phyloP scores from a whole-genome alignment of 2,113 vertebrate genomes.

The Archocentrus centrarchus region DNA sequence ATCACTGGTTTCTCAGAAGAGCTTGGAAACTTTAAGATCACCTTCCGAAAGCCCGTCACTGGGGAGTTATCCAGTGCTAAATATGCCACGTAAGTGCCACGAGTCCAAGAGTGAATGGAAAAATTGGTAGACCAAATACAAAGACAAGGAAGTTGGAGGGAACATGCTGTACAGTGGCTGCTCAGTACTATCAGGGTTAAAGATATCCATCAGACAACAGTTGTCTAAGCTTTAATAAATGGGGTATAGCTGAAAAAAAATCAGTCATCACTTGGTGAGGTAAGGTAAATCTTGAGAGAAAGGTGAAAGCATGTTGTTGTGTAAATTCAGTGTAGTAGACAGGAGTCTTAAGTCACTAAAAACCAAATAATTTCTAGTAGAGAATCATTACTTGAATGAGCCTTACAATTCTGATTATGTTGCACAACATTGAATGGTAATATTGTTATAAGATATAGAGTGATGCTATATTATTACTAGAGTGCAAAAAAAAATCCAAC shows the following conservation, averaged over 20 bases:
- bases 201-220: background rate
- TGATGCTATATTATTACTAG: background rate
- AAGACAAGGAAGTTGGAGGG: background rate
- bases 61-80: constrained; percentile 76
- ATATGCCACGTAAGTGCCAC: constrained; percentile 85
- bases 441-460: background rate
- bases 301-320: background rate
- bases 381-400: background rate
- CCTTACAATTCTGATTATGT: background rate
- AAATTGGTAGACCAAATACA: background rate
- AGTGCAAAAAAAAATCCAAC: background rate
- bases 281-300: background rate
- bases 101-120: background rate
- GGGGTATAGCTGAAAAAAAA: background rate
- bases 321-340: background rate
- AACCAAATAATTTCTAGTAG: background rate
- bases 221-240: background rate
- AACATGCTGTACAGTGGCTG: background rate
- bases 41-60: constrained; percentile 83
- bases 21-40: constrained; percentile 90
- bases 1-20: constrained; percentile 87
- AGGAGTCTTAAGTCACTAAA: background rate
- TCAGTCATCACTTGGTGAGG: background rate
- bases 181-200: background rate
- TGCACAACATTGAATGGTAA: background rate